phyloP scores from a whole-genome alignment of 2,797 vertebrate species.

The Natrix natrix region DNA sequence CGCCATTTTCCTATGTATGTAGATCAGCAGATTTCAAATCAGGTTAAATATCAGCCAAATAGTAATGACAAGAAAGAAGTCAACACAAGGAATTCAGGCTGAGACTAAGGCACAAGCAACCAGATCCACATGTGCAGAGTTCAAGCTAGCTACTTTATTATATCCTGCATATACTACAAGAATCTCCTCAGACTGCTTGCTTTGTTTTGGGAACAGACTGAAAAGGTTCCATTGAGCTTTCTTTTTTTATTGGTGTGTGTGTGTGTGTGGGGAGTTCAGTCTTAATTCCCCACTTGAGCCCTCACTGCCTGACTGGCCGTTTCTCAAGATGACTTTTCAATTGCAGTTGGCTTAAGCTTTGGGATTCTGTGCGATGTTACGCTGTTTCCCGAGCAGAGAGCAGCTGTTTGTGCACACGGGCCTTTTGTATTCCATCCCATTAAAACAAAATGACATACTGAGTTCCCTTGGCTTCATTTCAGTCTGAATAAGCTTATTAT shows the following conservation, averaged over 20 bases:
- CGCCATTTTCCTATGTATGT: not conserved
- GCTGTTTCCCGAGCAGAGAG: slow-evolving; percentile 26
- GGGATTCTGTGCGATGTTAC: slow-evolving; percentile 46
- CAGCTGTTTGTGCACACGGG: not conserved
- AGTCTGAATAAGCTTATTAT: slow-evolving; percentile 2
- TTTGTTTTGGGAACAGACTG: not conserved
- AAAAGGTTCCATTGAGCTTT: slow-evolving; percentile 1
- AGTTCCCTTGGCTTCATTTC: not conserved
- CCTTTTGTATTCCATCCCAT: slow-evolving; percentile 20
- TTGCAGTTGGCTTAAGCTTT: slow-evolving; percentile 38
- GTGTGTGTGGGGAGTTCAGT: not conserved
- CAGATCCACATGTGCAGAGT: too few relatives aligned
- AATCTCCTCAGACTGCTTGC: too few relatives aligned
- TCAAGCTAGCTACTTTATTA: too few relatives aligned
- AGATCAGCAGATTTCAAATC: not conserved
- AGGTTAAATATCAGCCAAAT: not conserved
- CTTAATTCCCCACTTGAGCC: too few relatives aligned
- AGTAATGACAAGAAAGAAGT: not conserved
- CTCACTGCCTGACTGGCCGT: not conserved
- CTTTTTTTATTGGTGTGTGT: not conserved
- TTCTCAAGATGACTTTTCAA: slow-evolving; percentile 33
- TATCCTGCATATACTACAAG: too few relatives aligned
- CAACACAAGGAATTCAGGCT: not conserved
- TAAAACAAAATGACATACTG: slow-evolving; percentile 44
- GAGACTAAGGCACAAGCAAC: not conserved